These are phyloP conservation scores for Bombus affinis DNA, from an alignment of 1,140 invertebrate species.

Conservation along the genomic window DNA sequence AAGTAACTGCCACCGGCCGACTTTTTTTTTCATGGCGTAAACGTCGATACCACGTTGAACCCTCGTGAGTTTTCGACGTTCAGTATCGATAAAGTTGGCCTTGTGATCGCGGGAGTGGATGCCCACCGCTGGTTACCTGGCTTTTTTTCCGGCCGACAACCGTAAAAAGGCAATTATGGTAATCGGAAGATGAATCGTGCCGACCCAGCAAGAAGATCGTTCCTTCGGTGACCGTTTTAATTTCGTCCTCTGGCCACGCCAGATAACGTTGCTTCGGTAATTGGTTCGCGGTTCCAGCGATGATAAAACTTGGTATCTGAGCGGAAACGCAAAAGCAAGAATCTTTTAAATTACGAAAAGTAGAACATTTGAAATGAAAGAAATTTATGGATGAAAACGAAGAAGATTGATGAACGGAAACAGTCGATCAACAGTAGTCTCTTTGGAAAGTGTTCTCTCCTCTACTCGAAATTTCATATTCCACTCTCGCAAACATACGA, in stretches of 20 bases:
- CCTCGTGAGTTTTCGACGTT: slow-evolving; percentile 7
- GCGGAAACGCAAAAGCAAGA: neutral
- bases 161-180: slow-evolving; percentile 44
- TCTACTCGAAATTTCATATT: neutral
- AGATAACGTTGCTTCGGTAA: slow-evolving; percentile 23
- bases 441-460: too few species aligned
- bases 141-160: neutral
- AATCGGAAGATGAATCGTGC: slow-evolving; percentile 12
- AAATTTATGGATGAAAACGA: too few species aligned
- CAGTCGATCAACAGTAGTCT: neutral
- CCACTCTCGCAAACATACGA: neutral
- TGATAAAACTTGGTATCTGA: neutral
- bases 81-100: neutral
- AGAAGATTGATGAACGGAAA: too few species aligned
- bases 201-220: neutral
- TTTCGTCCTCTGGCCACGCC: neutral
- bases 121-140: neutral
- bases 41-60: neutral
- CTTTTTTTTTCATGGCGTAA: slow-evolving; percentile 11
- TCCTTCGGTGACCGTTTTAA: slow-evolving; percentile 19
- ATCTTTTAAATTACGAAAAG: neutral
- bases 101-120: neutral
- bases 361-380: too few species aligned
- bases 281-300: neutral
- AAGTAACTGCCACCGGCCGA: neutral